Percentiles rank a stretch among this genome's conserved stretches.
Conservation (phyloP, 2,888 invertebrate species). For the Encarsia formosa region DNA sequence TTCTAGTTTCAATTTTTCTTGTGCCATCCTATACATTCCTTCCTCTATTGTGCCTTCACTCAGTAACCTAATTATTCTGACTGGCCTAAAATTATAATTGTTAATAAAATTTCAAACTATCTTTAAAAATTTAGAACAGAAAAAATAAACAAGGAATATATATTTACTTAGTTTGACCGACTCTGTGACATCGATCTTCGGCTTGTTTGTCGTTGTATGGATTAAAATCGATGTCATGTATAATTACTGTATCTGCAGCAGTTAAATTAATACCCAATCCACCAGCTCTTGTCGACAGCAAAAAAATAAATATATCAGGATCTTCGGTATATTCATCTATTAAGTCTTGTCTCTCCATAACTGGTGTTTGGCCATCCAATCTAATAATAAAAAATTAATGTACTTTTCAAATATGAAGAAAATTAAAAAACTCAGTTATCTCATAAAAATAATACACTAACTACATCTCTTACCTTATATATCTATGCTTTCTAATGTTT, state of each 20-base stretch:
- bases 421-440: not conserved
- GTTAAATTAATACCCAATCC: constrained; percentile 95
- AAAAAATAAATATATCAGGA: constrained; percentile 77
- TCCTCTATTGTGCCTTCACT: constrained; percentile 88
- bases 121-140: no score
- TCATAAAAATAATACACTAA: not conserved
- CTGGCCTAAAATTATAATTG: constrained; percentile 61
- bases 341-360: constrained; percentile 78
- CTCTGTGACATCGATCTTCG: constrained; percentile 75
- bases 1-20: constrained; percentile 87
- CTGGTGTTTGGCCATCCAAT: constrained; percentile 87
- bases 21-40: constrained; percentile 83
- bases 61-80: constrained; percentile 80
- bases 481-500: constrained; percentile 67
- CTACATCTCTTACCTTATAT: constrained; percentile 51
- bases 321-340: constrained; percentile 86
- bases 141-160: no score
- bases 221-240: constrained; percentile 97
- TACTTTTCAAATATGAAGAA: not conserved
- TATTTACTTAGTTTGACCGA: constrained; percentile 61
- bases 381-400: no score
- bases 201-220: constrained; percentile 98
- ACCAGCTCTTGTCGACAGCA: constrained; percentile 89
- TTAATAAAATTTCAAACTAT: no score
- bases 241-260: constrained; percentile 90